These are phyloP conservation scores for Myrmophylax atrothorax DNA, from an alignment of 2,113 vertebrate species.

Conservation along the genomic window DNA sequence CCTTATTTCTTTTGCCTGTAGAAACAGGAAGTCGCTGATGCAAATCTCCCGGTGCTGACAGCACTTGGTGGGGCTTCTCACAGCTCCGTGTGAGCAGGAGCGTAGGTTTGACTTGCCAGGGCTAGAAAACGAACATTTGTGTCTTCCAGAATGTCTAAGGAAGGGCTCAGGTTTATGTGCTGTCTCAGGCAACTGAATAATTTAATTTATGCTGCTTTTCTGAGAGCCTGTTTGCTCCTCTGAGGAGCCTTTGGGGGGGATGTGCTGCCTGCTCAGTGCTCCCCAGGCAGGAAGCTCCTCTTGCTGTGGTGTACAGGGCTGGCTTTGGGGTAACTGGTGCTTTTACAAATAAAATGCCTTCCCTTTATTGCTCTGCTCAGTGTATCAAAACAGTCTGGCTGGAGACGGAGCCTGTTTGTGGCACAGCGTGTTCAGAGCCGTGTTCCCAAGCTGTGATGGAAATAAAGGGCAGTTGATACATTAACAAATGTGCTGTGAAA, in stretches of 20 bases:
- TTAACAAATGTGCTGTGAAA: neutral
- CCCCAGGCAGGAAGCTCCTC: neutral
- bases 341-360: neutral
- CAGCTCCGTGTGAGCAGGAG: neutral
- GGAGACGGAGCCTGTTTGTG: neutral
- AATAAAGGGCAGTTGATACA: neutral
- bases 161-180: neutral
- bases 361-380: neutral
- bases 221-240: neutral
- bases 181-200: neutral
- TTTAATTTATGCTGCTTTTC: neutral
- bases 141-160: neutral
- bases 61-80: neutral
- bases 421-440: neutral
- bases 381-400: neutral
- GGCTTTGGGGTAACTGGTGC: neutral
- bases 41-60: neutral
- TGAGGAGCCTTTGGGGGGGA: neutral
- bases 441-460: neutral
- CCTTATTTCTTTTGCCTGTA: neutral
- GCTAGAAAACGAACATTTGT: neutral
- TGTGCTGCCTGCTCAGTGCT: rapidly evolving
- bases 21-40: slow-evolving; percentile 57
- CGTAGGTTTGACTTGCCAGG: neutral
- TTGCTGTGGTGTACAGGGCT: neutral